Evolutionary conservation across 1,140 invertebrate species (phyloP), one percentile per base, ranked within the genome.

Genomic region (Dreissena polymorpha): DNA sequence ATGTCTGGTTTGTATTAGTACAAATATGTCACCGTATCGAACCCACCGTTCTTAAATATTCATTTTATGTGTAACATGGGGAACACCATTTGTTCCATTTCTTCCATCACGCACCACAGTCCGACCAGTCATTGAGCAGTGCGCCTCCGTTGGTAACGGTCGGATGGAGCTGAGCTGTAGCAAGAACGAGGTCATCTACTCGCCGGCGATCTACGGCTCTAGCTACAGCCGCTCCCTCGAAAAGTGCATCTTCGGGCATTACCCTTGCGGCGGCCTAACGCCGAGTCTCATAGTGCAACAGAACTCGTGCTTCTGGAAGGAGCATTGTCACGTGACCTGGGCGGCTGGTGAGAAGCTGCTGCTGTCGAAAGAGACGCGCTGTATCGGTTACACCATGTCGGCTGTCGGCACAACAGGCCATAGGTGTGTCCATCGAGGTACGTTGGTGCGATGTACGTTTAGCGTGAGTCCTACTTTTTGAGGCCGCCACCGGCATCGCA

Each of bases 251-350:
- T 82, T 73, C 65, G 29, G 39, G 18, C 64, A 13, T 16, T 50
- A 55, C 21, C 53, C 70, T 3, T 82, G 79, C 68, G 79, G 79
- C 10, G 79, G 79, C 16, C 49, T 82, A n/a, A 60, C 79, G 8
- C 53, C 79, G 12, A 60, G 64, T 10, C 53, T 67, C 65, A 60
- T 82, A 0, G 60, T 82, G 3, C 79, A 82, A 23, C 29, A 25
- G 39, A 82, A 82, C 60, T 67, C 57, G 13, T 82, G 79, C 55
- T 82, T 67, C 79, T 82, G 79, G 79, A 65, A 74, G 51, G 27
- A 64, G 23, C 63, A 27, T 0, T 82, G 79, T 29, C 25, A 74
- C 29, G 53, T 82, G 18, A 68, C 39, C 0, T 82, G 79, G 79
- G 7, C 21, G 23, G 29, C 49, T n/a, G 16, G 69, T 6, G 53